Evolutionary conservation across 2,888 invertebrate species (phyloP).

Genomic region (Bimastos eiseni): DNA sequence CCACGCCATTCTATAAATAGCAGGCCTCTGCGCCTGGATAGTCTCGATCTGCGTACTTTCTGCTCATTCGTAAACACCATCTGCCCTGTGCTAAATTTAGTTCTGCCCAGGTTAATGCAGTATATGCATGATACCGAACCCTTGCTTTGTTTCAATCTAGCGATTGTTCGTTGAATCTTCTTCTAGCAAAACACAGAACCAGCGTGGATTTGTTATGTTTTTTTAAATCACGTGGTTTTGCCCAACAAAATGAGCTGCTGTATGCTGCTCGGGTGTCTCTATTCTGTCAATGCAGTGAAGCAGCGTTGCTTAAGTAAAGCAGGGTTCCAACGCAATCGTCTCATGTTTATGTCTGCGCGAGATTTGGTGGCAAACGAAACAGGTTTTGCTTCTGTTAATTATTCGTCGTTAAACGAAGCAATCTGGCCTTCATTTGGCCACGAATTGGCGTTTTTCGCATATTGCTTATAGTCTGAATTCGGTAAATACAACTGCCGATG

Average conservation of each 20-base stretch:
- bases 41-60: neutral
- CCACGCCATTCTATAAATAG: neutral
- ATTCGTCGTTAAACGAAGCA: neutral
- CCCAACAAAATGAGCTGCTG: neutral
- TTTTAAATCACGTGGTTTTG: neutral
- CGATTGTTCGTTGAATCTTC: neutral
- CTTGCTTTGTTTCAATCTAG: neutral
- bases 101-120: conserved; percentile 6
- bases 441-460: neutral
- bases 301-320: neutral
- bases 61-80: neutral
- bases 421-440: neutral
- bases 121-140: neutral
- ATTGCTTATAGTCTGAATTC: neutral
- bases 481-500: neutral
- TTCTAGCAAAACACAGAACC: neutral
- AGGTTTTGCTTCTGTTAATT: conserved; percentile 2
- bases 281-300: neutral
- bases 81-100: neutral
- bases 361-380: conserved; percentile 6
- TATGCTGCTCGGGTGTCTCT: neutral
- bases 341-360: neutral
- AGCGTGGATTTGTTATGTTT: neutral
- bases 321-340: conserved; percentile 13
- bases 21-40: neutral